phyloP scores from a whole-genome alignment of 2,797 vertebrate species.

The Muscicapa comitata region DNA sequence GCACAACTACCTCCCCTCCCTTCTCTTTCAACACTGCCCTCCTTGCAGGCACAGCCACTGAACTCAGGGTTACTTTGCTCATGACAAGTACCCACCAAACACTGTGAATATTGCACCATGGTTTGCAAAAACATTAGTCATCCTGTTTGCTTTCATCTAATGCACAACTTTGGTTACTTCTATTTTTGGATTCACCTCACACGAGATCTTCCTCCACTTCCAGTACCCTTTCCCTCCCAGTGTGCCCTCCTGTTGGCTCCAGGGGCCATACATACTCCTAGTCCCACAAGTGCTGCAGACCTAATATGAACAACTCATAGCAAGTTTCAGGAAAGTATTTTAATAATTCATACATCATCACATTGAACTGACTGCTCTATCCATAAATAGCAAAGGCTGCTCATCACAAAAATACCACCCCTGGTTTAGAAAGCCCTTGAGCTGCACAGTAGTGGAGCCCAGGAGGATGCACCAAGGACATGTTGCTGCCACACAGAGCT shows the following conservation, averaged over 20 bases:
- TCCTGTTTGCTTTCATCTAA: background rate
- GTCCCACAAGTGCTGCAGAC: background rate
- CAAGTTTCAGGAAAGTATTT: background rate
- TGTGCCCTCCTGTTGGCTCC: fast-evolving
- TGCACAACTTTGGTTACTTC: background rate
- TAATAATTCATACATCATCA: conserved; percentile 3
- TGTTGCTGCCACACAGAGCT: background rate
- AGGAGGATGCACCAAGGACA: fast-evolving
- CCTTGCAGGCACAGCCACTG: background rate
- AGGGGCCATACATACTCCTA: background rate
- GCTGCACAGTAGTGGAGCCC: background rate
- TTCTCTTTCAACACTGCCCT: background rate
- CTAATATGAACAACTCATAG: background rate
- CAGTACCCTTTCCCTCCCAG: fast-evolving
- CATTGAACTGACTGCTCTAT: background rate
- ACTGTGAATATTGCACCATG: fast-evolving
- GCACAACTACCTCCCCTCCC: background rate
- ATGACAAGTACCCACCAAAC: background rate
- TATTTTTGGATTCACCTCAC: background rate
- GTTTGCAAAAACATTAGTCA: background rate
- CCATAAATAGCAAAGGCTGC: background rate
- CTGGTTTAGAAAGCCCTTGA: background rate
- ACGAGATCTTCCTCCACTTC: background rate
- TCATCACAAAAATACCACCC: background rate
- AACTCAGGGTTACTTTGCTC: background rate